Evolutionary conservation across 2,113 vertebrate genomes (phyloP), one percentile per base, ranked within the genome.

Genomic region (Xiphias gladius): DNA sequence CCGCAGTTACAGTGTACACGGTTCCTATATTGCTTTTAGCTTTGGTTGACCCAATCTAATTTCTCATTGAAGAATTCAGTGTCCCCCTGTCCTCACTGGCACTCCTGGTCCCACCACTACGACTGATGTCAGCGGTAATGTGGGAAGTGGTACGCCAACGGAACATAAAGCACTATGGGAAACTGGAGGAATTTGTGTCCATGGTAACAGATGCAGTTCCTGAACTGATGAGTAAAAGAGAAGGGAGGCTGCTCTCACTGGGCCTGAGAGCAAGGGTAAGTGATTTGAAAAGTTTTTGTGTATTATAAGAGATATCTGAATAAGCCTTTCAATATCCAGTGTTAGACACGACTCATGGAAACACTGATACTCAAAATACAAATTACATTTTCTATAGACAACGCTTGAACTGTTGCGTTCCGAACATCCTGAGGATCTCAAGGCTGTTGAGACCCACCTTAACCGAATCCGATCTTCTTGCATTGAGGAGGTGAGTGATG

Each of bases 231-330:
- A 95, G 91, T 71, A 95, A 94, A 89, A 94, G 96, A 48, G 96
- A 97, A 82, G 93, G 95, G 5, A 93, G 94, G 12, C 95, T 96
- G n/a, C 92, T 97, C 19, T 95, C 95, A 55, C 82, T 97, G 81
- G 96, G 96, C 5, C 92, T 97, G 22, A 94, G 96, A 80, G 96
- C 96, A 30, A 95, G 96, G 94, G 97, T 97, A 91, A 89, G 93
- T 69, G n/a, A 58, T 37, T 26, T 1, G 5, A 50, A 58, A 70
- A 28, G 64, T 32, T 32, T 61, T 4, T 46, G 4, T 57, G 24
- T 57, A 16, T 11, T 3, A 7, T 22, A 46, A 17, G 7, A 58
- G 7, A 2, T 5, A 35, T n/a, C 4, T 20, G 6, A 62, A 54
- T 35, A 26, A 37, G 28, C 10, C 68, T 52, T 7, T 17, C 14